Conservation (phyloP, 1,140 invertebrate species). For the Zophobas morio region DNA sequence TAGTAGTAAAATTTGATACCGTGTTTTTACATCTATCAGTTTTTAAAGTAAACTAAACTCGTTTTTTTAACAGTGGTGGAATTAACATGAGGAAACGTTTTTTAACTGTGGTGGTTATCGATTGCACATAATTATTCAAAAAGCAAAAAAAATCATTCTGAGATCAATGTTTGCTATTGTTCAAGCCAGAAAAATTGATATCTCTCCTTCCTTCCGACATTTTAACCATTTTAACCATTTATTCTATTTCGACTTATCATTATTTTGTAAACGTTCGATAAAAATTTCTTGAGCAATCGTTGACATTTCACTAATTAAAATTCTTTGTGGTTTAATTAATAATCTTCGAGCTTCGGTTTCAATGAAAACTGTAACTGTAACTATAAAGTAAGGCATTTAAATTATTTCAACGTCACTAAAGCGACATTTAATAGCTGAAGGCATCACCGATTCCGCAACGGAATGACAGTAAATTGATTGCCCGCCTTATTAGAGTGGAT, state of each 20-base stretch:
- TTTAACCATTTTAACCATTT: too few species aligned
- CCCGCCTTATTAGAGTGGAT: constrained; percentile 33
- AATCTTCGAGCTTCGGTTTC: constrained; percentile 24
- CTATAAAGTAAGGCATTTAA: constrained; percentile 36
- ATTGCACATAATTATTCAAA: too few species aligned
- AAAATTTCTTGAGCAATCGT: constrained; percentile 27
- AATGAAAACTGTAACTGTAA: constrained; percentile 42
- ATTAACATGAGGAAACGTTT: too few species aligned
- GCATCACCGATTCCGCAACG: constrained; percentile 32
- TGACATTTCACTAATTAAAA: constrained; percentile 36
- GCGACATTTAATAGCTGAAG: constrained; percentile 24
- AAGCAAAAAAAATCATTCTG: too few species aligned
- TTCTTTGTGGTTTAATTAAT: constrained; percentile 38
- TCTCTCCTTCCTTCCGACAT: too few species aligned
- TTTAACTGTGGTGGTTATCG: too few species aligned
- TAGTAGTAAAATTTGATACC: too few species aligned
- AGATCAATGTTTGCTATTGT: too few species aligned
- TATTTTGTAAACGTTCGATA: constrained; percentile 15
- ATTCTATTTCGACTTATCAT: constrained; percentile 11
- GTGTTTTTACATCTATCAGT: too few species aligned
- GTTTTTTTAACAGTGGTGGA: too few species aligned
- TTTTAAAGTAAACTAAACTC: too few species aligned
- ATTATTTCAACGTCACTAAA: constrained; percentile 13
- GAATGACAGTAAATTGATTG: constrained; percentile 37
- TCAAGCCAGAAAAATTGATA: too few species aligned